Evolutionary conservation across 2,113 vertebrate species (phyloP), one percentile per base, ranked within the genome.

Genomic region (Microtus pennsylvanicus): DNA sequence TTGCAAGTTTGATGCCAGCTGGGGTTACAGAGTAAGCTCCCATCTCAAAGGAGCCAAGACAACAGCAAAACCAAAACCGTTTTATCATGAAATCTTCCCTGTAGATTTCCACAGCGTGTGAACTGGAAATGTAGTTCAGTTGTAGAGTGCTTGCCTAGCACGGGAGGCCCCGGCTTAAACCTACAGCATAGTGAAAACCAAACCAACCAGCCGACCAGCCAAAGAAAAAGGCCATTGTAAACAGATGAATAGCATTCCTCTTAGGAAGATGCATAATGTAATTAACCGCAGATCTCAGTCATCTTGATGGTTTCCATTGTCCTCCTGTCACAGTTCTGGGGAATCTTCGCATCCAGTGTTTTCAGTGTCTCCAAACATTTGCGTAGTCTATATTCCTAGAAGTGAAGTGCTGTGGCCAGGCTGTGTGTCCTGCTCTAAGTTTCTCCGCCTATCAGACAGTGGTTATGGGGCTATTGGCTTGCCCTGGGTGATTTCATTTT

Each of bases 71-170:
- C 85, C 80, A 67, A 69, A 55, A 38, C 14, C 11, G 50, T 90
- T 96, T 92, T 87, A 87, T 58, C 35, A 75, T 65, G 72, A 91
- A 91, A 35, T 70, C 1, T 95, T 95, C 16, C 35, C 47, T 83
- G 11, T 33, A 70, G 24, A 50, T 22, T 88, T 92, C 42, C 4
- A 42, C 0, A 65, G 30, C 33, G 1, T 42, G 38, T 33, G 11
- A 26, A 45, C 52, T 76, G 55, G 70, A n/a, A n/a, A 42, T 33
- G n/a, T 12, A 72, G 47, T 16, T 87, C 21, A 52, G 63, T 28
- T n/a, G 33, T 12, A 26, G 19, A 38, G 69, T 38, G 70, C 19
- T 70, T n/a, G 63, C 45, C 30, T 70, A n/a, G 47, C 45, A 26
- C 13, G 10, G 24, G 38, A 33, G 70, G 38, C 28, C n/a, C 52